Conservation (phyloP, 1,140 invertebrate genomes). For the Drosophila sp. region DNA sequence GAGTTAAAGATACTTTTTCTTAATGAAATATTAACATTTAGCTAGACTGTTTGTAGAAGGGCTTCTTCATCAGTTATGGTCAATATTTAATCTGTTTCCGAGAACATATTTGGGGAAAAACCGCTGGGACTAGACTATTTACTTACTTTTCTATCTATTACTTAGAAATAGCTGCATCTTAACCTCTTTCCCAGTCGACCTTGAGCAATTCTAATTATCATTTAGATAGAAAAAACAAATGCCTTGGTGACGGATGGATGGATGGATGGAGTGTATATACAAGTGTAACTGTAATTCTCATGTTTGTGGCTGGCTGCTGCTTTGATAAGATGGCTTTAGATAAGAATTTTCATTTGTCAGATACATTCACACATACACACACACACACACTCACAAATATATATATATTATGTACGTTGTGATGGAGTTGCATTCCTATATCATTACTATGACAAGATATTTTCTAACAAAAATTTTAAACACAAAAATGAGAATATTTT, state of each 20-base stretch:
- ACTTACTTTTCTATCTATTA: background rate
- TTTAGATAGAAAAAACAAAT: background rate
- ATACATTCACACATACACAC: background rate
- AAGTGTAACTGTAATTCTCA: constrained; percentile 14
- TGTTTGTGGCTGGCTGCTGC: constrained; percentile 9
- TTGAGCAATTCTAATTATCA: constrained; percentile 6
- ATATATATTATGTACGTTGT: background rate
- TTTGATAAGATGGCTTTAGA: constrained; percentile 22
- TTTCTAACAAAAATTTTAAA: background rate
- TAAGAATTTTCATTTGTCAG: constrained; percentile 3
- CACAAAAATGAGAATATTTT: background rate
- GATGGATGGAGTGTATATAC: background rate
- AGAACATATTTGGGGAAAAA: background rate
- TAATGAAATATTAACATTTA: too few species aligned
- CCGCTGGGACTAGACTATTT: background rate
- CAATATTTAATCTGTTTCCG: too few species aligned
- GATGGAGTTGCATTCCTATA: constrained; percentile 8
- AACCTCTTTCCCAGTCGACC: background rate
- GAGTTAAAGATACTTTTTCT: too few species aligned
- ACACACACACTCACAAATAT: background rate
- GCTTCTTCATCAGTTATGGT: too few species aligned
- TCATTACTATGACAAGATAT: constrained; percentile 7
- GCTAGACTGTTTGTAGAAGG: too few species aligned
- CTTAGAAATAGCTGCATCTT: background rate
- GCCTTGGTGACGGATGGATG: background rate